Conservation (phyloP, 2,888 invertebrate species). For the Apotomis capreana region DNA sequence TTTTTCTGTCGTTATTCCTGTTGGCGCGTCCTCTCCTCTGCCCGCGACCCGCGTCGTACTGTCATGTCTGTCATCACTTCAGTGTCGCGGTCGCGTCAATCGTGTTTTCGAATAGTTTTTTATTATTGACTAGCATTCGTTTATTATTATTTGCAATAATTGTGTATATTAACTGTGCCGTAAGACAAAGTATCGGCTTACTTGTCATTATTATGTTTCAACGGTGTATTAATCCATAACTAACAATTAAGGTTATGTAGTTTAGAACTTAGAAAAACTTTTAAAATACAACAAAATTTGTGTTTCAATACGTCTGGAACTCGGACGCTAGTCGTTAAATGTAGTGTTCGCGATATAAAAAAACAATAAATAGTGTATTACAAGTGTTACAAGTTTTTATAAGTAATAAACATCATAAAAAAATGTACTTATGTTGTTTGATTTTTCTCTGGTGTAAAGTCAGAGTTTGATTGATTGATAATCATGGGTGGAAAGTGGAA, state of each 20-base stretch:
- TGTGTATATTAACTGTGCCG: background rate
- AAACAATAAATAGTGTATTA: background rate
- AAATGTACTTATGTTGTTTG: background rate
- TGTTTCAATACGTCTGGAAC: background rate
- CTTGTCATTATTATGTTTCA: background rate
- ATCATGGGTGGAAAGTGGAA: no score
- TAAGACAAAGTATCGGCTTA: background rate
- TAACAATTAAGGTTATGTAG: slow-evolving; percentile 9
- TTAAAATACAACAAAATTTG: background rate
- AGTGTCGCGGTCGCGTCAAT: background rate
- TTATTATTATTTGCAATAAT: background rate
- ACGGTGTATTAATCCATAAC: background rate
- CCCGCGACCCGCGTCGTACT: background rate
- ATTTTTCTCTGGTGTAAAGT: background rate
- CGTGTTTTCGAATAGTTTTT: background rate
- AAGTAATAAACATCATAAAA: background rate
- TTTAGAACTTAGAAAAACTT: slow-evolving; percentile 20
- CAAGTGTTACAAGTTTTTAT: background rate
- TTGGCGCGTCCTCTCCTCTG: slow-evolving; percentile 1
- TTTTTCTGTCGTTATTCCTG: background rate
- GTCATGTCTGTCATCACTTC: background rate
- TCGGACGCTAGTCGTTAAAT: background rate
- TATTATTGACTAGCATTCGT: background rate
- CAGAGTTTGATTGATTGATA: background rate
- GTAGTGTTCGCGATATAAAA: background rate